Conservation (phyloP, 2,888 invertebrate genomes). For the Tetropium fuscum region DNA sequence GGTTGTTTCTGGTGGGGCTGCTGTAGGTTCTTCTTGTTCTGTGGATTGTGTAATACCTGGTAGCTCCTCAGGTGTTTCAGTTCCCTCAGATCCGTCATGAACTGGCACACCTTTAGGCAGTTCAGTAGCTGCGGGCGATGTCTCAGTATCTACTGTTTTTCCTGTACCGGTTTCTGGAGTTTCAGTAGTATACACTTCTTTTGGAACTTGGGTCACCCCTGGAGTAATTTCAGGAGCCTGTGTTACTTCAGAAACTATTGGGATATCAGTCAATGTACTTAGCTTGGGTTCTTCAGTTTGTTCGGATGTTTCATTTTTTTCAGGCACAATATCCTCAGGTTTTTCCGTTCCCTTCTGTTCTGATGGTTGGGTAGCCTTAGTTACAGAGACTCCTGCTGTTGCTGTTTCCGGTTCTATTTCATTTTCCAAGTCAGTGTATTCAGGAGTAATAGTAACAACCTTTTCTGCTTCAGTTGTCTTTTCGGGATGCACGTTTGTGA, state of each 20-base stretch:
- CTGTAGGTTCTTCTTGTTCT: not conserved
- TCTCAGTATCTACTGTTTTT: not conserved
- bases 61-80: not conserved
- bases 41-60: not conserved
- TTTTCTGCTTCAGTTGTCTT: conserved; percentile 9
- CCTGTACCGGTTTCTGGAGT: conserved; percentile 1
- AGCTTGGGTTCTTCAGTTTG: not conserved
- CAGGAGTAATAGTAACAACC: conserved; percentile 6
- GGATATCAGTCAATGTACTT: not conserved
- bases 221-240: not conserved
- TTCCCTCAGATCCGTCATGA: not conserved
- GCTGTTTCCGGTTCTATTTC: conserved; percentile 10
- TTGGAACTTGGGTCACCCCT: too few species aligned
- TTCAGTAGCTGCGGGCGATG: not conserved
- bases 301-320: not conserved
- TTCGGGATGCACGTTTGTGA: conserved; percentile 6
- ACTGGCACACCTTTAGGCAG: too few species aligned
- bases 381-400: not conserved
- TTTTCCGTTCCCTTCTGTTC: not conserved
- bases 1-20: not conserved
- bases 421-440: conserved; percentile 1
- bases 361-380: not conserved
- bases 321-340: not conserved
- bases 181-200: too few species aligned
- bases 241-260: not conserved